A percentile compares a stretch with the other conserved stretches of the same genome.
Conservation (phyloP, 2,888 invertebrate species). For the Epsilonema sp. region DNA sequence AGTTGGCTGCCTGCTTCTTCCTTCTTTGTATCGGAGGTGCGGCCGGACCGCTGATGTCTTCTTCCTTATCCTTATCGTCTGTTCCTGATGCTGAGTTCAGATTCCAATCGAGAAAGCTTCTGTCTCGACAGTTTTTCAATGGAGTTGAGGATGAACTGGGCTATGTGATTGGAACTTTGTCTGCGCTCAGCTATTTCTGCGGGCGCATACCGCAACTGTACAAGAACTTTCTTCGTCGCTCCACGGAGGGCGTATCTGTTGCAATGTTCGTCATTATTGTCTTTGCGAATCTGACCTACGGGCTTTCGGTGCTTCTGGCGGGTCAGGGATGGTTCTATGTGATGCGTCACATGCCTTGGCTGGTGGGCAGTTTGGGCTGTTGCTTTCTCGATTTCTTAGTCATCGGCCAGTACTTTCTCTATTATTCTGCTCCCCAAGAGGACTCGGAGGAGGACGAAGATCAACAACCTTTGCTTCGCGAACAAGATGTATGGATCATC, state of each 20-base stretch:
- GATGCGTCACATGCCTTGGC: slow-evolving; percentile 32
- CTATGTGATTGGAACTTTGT: slow-evolving; percentile 26
- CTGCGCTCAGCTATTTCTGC: slow-evolving; percentile 25
- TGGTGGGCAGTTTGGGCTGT: slow-evolving; percentile 33
- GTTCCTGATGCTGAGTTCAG: no score
- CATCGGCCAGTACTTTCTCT: slow-evolving; percentile 23
- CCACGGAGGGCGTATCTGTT: slow-evolving; percentile 25
- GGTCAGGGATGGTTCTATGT: slow-evolving; percentile 17
- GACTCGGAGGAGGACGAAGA: not conserved
- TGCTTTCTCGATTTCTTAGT: slow-evolving; percentile 32
- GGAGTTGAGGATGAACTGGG: no score
- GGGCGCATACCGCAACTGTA: slow-evolving; percentile 26
- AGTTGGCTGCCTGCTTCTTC: no score
- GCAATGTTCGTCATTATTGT: slow-evolving; percentile 26
- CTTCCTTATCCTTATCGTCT: no score
- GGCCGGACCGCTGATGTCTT: no score
- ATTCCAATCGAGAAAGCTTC: no score
- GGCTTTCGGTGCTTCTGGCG: slow-evolving; percentile 26
- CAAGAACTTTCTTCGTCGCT: slow-evolving; percentile 18
- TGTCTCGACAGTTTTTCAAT: no score
- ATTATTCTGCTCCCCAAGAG: not conserved
- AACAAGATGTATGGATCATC: no score
- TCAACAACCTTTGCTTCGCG: not conserved
- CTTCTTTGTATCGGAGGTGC: no score
- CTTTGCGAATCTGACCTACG: slow-evolving; percentile 29